Evolutionary conservation across 2,888 invertebrate species (phyloP), one percentile per base, ranked within the genome.

Genomic region (Caenorhabditis sulstoni): DNA sequence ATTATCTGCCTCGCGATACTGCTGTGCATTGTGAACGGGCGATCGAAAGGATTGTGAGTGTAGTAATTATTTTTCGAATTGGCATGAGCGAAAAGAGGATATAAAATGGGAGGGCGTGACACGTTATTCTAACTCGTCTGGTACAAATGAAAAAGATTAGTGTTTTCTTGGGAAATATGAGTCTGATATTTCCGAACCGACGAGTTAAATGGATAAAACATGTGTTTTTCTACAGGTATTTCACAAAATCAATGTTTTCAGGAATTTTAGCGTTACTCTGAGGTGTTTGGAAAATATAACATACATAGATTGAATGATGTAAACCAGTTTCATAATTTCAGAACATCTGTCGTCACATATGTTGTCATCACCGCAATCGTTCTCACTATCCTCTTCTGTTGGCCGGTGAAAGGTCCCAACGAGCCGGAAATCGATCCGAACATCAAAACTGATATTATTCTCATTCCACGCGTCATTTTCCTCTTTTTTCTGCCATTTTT

Each of bases 21-120:
- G 14, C 47, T 71, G 8, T 59, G 66, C n/a, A 44, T 80, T 55
- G 57, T 62, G 29, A 64, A 62, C 50, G 71, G 66, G 20, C 45
- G 67, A 23, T 50, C 75, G 58, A 71, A 76, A 52, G 80, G 75
- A 80, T 66, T 76, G 80, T 80, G 62, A 80, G 80, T 29, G 4
- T 29, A 5, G 29, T 76, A 37, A 59, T 57, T 73, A 11, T 18
- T 71, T 70, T 70, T 59, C 44, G 44, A 29, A 29, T 29, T 5
- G 29, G 29, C 7, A 5, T 29, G 20, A 1, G 22, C 23, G 37
- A 53, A 18, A 12, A 18, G 20, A 5, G 50, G 16, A 39, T 59
- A 64, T 8, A 22, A 41, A 41, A 16, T 9, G 35, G 52, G 59
- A 35, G 7, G 44, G 39, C 41, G 41, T 5, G 3, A 29, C 7